These are phyloP conservation scores for Kryptolebias ocellatus DNA, from an alignment of 2,797 vertebrate species.

Conservation along the genomic window DNA sequence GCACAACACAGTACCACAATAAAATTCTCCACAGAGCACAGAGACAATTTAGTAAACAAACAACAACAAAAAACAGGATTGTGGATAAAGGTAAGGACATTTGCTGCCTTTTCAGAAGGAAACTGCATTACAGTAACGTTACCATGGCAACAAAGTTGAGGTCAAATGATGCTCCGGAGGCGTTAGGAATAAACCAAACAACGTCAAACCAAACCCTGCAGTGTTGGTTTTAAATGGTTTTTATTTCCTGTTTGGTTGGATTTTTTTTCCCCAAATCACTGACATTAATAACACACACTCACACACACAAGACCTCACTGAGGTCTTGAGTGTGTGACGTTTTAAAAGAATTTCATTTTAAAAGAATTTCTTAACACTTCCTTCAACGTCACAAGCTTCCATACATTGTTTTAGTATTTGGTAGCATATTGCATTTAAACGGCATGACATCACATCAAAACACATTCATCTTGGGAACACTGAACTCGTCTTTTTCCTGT, in stretches of 20 bases:
- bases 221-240: neutral
- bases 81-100: neutral
- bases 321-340: no score
- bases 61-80: neutral
- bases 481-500: no score
- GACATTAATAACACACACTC: neutral
- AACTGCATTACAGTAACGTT: conserved; percentile 2
- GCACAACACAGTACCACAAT: neutral
- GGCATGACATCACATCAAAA: no score
- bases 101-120: conserved; percentile 9
- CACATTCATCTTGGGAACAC: no score
- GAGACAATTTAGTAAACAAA: neutral
- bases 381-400: no score
- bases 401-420: no score
- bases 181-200: conserved; percentile 3
- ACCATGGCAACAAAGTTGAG: conserved; percentile 6
- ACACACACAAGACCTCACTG: neutral
- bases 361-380: no score
- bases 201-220: neutral
- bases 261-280: neutral
- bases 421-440: no score
- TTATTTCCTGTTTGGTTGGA: neutral
- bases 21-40: neutral
- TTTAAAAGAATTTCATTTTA: no score
- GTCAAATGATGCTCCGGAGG: conserved; percentile 14